Percentiles rank a stretch among this genome's conserved stretches.
Conservation (phyloP, 1,140 invertebrate genomes). For the Cotesia typhae region DNA sequence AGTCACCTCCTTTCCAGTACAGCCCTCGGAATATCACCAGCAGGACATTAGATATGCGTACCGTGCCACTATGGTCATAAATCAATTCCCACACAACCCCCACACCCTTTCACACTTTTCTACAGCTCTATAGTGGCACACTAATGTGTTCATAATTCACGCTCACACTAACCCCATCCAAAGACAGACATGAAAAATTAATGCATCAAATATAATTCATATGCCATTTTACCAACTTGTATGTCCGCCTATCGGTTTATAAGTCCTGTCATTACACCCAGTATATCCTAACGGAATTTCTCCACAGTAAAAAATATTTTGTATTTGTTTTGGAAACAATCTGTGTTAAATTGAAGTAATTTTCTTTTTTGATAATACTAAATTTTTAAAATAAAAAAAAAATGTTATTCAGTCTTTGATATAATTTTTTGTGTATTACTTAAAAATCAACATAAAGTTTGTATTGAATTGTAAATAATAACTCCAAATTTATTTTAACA, state of each 20-base stretch:
- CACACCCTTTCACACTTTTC: conserved; percentile 24
- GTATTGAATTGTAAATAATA: no score
- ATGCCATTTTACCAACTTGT: conserved; percentile 32
- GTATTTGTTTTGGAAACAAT: no score
- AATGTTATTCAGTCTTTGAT: no score
- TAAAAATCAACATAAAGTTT: no score
- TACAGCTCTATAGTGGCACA: conserved; percentile 20
- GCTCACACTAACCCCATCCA: conserved; percentile 39
- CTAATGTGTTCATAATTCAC: conserved; percentile 47
- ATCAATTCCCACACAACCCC: conserved; percentile 41
- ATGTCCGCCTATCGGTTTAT: not conserved
- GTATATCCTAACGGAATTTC: no score
- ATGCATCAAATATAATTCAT: conserved; percentile 40
- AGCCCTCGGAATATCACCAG: conserved; percentile 36
- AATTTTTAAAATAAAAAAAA: no score
- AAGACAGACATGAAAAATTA: conserved; percentile 41
- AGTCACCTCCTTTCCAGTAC: conserved; percentile 37
- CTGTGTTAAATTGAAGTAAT: no score
- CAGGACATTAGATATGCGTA: conserved; percentile 44
- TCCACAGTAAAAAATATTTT: no score
- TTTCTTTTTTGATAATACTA: no score
- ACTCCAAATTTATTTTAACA: no score
- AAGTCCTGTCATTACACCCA: not conserved
- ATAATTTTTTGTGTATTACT: no score
- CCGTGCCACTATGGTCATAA: conserved; percentile 39